Percentiles rank a stretch among this genome's conserved stretches.
Conservation (phyloP, 2,888 invertebrate genomes). For the Euphydryas editha region DNA sequence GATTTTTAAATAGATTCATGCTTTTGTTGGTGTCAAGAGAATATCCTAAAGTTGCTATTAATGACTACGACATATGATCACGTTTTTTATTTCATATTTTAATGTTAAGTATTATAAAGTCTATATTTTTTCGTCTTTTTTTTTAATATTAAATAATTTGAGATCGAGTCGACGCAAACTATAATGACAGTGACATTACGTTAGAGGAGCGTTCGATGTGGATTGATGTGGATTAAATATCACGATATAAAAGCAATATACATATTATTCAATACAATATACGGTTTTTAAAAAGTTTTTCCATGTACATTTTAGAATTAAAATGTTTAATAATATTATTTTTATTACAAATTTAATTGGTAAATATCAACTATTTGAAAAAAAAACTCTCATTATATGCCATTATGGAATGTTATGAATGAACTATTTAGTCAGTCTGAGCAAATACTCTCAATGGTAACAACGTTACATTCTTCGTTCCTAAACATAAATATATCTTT, state of each 20-base stretch:
- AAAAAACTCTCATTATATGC: too few species aligned
- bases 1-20: slow-evolving; percentile 17
- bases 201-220: slow-evolving; percentile 11
- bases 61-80: slow-evolving; percentile 6
- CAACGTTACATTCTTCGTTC: slow-evolving; percentile 2
- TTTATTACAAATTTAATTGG: too few species aligned
- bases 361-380: too few species aligned
- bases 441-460: neutral
- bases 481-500: neutral
- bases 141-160: slow-evolving; percentile 15
- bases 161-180: slow-evolving; percentile 38
- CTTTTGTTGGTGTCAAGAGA: neutral
- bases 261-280: neutral
- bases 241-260: neutral
- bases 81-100: slow-evolving; percentile 9
- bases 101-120: slow-evolving; percentile 1
- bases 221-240: neutral
- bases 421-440: neutral
- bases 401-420: neutral
- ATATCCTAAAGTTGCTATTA: neutral
- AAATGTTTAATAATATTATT: too few species aligned
- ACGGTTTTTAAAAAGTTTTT: too few species aligned
- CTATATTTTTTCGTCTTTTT: slow-evolving; percentile 15
- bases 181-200: slow-evolving; percentile 36
- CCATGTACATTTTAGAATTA: too few species aligned